Conservation (phyloP, 2,797 vertebrate genomes). For the Pipistrellus nathusii region DNA sequence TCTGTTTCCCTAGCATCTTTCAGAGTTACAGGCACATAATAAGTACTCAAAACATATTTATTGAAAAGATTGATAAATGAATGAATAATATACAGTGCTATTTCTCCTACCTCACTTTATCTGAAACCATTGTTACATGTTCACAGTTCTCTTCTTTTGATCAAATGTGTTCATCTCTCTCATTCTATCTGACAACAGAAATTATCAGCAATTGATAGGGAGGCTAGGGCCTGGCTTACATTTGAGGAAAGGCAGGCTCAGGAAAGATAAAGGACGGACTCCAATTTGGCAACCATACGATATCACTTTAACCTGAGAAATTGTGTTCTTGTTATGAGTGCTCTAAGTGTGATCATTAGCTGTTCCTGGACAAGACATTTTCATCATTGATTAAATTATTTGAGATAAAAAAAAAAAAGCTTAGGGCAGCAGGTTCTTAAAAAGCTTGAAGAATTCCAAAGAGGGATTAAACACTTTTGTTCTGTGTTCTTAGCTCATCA, state of each 20-base stretch:
- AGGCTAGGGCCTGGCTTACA: not conserved
- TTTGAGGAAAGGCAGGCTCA: not conserved
- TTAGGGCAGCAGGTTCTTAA: not conserved
- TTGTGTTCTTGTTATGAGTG: not conserved
- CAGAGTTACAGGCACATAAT: not conserved
- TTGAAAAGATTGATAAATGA: slow-evolving; percentile 11
- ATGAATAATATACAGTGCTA: not conserved
- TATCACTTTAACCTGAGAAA: not conserved
- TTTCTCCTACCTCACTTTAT: not conserved
- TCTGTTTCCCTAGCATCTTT: not conserved
- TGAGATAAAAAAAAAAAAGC: not conserved
- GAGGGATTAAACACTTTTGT: not conserved
- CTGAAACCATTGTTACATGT: not conserved
- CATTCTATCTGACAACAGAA: not conserved
- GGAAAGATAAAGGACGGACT: not conserved
- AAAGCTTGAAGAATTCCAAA: slow-evolving; percentile 21
- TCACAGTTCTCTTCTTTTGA: not conserved
- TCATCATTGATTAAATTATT: not conserved
- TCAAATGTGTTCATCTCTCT: not conserved
- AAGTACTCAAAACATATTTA: slow-evolving; percentile 13
- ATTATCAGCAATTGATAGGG: not conserved
- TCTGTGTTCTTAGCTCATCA: not conserved
- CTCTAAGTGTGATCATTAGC: not conserved
- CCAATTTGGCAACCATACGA: not conserved
- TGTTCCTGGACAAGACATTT: not conserved